Conservation (phyloP, 37 sponge, comb jelly and placozoan species). For the Eunapius fragilis region DNA sequence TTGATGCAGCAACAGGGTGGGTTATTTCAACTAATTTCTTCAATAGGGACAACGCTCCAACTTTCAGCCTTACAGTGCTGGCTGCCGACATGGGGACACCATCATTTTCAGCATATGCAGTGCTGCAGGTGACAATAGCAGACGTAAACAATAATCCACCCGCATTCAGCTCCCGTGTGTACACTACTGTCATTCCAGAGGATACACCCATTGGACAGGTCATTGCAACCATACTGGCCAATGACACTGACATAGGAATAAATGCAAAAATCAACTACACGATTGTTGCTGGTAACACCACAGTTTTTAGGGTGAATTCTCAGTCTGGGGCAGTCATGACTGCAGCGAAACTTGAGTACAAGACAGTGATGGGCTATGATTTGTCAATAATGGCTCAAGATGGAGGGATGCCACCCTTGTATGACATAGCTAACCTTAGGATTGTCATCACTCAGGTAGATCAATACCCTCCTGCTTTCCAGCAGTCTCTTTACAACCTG, state of each 20-base stretch:
- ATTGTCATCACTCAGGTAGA: constrained; percentile 48
- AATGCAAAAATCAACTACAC: constrained; percentile 54
- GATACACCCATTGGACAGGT: constrained; percentile 25
- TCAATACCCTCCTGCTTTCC: constrained; percentile 54
- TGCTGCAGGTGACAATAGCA: constrained; percentile 25
- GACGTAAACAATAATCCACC: constrained; percentile 83
- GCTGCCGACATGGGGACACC: constrained; percentile 72
- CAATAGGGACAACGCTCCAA: constrained; percentile 54
- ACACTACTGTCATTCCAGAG: constrained; percentile 54
- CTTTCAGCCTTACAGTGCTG: constrained; percentile 41
- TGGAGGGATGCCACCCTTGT: constrained; percentile 48
- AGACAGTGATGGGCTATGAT: constrained; percentile 25
- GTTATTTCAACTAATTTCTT: constrained; percentile 38
- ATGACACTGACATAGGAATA: constrained; percentile 63
- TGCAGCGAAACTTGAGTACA: constrained; percentile 18
- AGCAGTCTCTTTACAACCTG: constrained; percentile 9
- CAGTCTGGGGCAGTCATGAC: constrained; percentile 37
- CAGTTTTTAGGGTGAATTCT: constrained; percentile 47
- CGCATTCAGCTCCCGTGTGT: constrained; percentile 36
- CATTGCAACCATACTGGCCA: constrained; percentile 31
- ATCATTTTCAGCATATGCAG: constrained; percentile 64
- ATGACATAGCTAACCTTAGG: constrained; percentile 35
- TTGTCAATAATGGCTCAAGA: constrained; percentile 54
- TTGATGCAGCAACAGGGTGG: constrained; percentile 67
- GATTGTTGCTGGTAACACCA: constrained; percentile 26